Base-by-base conservation (phyloP, 2,888 invertebrate species). In the Elaeidobius kamerunicus region DNA sequence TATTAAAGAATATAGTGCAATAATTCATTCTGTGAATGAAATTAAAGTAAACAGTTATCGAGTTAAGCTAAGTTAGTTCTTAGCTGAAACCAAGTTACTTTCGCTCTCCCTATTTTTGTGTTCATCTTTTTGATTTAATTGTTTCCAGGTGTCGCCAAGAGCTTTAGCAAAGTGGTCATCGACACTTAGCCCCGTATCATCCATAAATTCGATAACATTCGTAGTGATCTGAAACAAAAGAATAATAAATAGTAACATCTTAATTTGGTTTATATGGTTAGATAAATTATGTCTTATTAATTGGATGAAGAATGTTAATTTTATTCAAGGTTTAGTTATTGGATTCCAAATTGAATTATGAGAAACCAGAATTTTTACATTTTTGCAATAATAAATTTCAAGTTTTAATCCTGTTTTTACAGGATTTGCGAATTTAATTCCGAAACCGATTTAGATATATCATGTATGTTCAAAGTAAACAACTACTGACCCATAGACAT, bases 101-200 rank as follows among this genome's bases (percentile, higher is more conserved):
- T 72, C 70, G 55, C 60, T 63, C 34, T 65, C 59, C 54, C 63
- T 65, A 50, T 59, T 68, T 57, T 72, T 71, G 2, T 78, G 75
- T 69, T 79, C 78, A 39, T 79, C 78, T 19, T 81, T 81, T 52
- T 81, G 82, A 67, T 85, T 85, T 56, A 86, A 75, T 70, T 85
- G 83, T 58, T 78, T 77, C 92, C 91, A 92, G 0, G 90, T 91
- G 67, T 89, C 89, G 19, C 86, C 86, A 38, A 93, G 75, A 1
- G 93, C 91, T 76, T 91, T 92, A 23, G 91, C 91, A 75, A 93
- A 93, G 70, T 93, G 93, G 69, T 93, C 92, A 74, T 93, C 92
- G 36, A 93, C 92, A 56, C 86, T 83, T 23, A 81, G 68, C 60
- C 78, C 79, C 5, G 80, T 75, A 55, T 78, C 78, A n/a, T 81